phyloP scores from a whole-genome alignment of 2,113 vertebrate genomes.

The Ophthalmotilapia sp. region DNA sequence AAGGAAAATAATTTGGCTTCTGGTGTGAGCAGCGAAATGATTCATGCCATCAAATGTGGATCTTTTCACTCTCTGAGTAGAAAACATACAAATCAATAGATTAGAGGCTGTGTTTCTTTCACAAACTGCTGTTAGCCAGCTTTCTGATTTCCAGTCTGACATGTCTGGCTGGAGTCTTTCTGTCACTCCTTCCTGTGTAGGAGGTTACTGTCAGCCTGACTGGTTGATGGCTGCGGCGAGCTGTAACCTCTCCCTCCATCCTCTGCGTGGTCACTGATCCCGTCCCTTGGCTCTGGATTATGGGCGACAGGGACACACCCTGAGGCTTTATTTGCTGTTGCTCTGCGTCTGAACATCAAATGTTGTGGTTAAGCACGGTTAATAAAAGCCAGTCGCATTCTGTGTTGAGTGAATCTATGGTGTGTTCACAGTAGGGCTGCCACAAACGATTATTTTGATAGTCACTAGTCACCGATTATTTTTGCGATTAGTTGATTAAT shows the following conservation, averaged over 20 bases:
- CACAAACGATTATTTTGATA: background rate
- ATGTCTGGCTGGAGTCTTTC: background rate
- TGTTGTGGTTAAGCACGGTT: background rate
- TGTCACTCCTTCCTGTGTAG: background rate
- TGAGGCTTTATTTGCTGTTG: conserved; percentile 29
- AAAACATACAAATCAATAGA: background rate
- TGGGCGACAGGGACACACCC: conserved; percentile 38
- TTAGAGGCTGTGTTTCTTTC: background rate
- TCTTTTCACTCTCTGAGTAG: background rate
- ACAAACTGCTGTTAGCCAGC: background rate
- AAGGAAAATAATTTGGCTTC: background rate
- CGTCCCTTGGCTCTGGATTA: conserved; percentile 48
- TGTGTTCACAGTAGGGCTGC: background rate
- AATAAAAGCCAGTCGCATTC: background rate
- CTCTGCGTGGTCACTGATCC: conserved; percentile 42
- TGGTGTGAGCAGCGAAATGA: background rate
- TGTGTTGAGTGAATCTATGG: background rate
- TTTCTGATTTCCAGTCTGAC: background rate
- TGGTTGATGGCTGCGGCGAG: conserved; percentile 33
- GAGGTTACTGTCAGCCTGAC: background rate
- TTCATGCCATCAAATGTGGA: background rate
- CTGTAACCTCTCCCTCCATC: conserved; percentile 42
- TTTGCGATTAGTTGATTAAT: background rate
- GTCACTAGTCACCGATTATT: background rate
- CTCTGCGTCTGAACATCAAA: background rate